Percentiles rank a stretch among this genome's conserved stretches.
These are phyloP conservation scores for Notamacropus eugenii DNA, from an alignment of 2,797 vertebrate species.

Conservation along the genomic window DNA sequence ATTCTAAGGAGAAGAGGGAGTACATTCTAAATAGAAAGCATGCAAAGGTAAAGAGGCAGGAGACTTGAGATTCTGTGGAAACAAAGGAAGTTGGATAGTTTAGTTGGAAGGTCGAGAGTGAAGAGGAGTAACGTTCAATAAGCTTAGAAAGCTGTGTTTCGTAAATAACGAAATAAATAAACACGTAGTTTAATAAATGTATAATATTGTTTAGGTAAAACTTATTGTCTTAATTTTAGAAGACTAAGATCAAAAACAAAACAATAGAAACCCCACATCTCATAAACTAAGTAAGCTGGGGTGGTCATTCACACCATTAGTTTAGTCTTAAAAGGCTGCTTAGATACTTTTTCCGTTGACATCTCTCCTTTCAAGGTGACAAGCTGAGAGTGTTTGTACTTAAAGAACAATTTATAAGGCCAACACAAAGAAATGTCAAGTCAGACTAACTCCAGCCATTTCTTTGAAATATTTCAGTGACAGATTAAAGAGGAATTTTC, in stretches of 20 bases:
- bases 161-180: no score
- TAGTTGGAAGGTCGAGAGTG: not conserved
- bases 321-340: not conserved
- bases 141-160: not conserved
- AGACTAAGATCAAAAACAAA: not conserved
- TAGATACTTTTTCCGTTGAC: not conserved
- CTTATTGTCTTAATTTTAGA: not conserved
- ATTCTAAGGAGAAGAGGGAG: not conserved
- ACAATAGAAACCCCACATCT: not conserved
- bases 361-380: slow-evolving; percentile 1
- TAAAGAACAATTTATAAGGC: slow-evolving; percentile 37
- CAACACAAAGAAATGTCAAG: slow-evolving; percentile 49
- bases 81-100: not conserved
- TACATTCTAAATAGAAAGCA: not conserved
- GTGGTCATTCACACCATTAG: not conserved
- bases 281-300: not conserved
- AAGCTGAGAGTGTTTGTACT: slow-evolving; percentile 19
- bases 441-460: slow-evolving; percentile 9
- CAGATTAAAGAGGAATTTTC: slow-evolving; percentile 18
- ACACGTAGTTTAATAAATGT: not conserved
- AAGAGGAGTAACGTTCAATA: not conserved
- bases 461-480: slow-evolving; percentile 12
- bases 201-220: not conserved
- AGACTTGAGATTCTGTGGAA: not conserved
- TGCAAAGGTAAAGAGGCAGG: not conserved